These are phyloP conservation scores for Serinus canaria DNA, from an alignment of 2,113 vertebrate species.

Conservation along the genomic window DNA sequence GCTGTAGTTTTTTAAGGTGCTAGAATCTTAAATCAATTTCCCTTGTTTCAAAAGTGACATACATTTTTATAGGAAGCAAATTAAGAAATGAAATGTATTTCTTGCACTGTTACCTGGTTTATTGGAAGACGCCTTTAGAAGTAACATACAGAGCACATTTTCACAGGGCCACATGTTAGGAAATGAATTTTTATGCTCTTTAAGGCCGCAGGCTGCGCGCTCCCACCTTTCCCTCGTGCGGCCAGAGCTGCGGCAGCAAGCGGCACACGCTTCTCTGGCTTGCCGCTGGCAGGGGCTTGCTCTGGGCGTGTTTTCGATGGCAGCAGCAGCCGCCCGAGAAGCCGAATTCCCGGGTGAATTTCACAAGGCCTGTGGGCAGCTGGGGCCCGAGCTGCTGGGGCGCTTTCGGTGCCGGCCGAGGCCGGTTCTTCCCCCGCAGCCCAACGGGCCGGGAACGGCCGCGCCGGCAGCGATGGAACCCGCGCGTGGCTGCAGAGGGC, in stretches of 20 bases:
- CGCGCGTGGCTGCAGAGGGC: neutral
- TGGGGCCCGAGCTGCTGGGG: neutral
- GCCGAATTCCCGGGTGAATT: neutral
- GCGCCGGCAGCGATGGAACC: accelerated
- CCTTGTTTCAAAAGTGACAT: neutral
- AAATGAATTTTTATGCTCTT: neutral
- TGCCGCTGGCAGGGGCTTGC: too few species aligned
- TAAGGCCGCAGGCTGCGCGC: neutral
- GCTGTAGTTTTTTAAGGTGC: constrained; percentile 75
- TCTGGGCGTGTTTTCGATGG: accelerated
- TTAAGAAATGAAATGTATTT: neutral
- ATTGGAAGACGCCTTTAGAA: neutral
- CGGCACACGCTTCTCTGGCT: neutral
- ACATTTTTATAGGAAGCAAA: neutral
- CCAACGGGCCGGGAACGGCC: accelerated
- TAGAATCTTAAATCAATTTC: constrained; percentile 22
- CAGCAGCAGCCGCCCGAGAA: neutral
- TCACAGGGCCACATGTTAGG: neutral
- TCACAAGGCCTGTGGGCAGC: neutral
- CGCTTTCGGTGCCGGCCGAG: accelerated
- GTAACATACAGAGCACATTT: neutral
- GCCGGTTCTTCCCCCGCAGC: accelerated
- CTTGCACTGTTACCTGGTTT: neutral
- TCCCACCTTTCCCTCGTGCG: neutral
- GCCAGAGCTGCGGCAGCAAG: neutral